These are phyloP conservation scores for Anastrepha ludens DNA, from an alignment of 1,140 invertebrate species.

Conservation along the genomic window DNA sequence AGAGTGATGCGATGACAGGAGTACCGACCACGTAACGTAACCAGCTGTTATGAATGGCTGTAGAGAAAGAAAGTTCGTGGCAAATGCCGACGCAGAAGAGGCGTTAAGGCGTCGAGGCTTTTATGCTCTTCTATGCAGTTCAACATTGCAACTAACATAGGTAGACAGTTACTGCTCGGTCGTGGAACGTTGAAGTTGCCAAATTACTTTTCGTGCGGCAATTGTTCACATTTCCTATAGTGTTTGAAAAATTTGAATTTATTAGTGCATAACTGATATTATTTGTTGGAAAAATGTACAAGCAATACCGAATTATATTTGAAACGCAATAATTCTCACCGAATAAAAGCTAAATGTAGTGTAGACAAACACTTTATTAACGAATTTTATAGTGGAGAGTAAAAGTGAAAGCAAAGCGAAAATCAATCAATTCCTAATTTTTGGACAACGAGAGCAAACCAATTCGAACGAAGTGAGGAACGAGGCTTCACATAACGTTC, in stretches of 20 bases:
- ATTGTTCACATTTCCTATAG: neutral
- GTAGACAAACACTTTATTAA: neutral
- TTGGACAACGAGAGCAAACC: neutral
- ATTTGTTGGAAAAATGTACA: neutral
- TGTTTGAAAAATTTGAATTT: neutral
- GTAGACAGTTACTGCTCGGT: neutral
- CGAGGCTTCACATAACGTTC: neutral
- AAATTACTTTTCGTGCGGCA: neutral
- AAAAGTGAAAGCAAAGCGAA: neutral
- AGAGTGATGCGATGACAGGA: neutral
- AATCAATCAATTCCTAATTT: conserved; percentile 41
- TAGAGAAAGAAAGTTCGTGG: neutral
- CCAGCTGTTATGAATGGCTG: neutral
- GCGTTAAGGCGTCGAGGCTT: neutral
- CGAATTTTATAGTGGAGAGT: neutral
- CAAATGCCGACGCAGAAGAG: neutral
- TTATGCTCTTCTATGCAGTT: conserved; percentile 17
- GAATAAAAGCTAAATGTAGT: neutral
- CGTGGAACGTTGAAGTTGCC: conserved; percentile 17
- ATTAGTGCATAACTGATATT: neutral
- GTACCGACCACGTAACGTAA: neutral
- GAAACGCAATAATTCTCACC: neutral
- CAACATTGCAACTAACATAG: neutral
- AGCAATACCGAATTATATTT: neutral
- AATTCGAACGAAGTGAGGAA: neutral